phyloP scores from a whole-genome alignment of 2,797 vertebrate species.

The Psittacula derbiana region DNA sequence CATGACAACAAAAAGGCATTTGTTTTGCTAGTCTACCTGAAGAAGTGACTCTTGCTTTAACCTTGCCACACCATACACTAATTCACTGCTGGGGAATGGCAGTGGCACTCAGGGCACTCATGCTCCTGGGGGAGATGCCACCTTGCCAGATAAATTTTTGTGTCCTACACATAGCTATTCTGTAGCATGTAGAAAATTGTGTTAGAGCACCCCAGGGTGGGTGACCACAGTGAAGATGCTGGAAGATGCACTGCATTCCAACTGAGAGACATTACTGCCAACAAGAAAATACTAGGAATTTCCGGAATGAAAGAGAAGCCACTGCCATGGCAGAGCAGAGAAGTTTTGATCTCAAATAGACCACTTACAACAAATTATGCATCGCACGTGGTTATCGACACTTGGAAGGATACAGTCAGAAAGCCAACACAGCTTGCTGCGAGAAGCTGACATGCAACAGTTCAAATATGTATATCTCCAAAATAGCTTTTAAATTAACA shows the following conservation, averaged over 20 bases:
- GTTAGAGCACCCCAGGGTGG: background rate
- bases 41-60: background rate
- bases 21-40: background rate
- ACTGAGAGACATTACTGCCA: background rate
- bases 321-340: background rate
- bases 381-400: background rate
- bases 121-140: background rate
- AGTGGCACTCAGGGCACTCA: background rate
- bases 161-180: background rate
- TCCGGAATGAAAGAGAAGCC: background rate
- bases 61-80: background rate
- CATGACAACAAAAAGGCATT: background rate
- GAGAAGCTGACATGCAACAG: background rate
- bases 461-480: accelerated
- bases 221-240: background rate
- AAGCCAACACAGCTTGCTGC: background rate
- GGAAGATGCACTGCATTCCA: background rate
- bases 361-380: background rate
- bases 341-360: background rate
- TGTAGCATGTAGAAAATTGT: background rate
- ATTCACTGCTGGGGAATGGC: background rate
- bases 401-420: background rate
- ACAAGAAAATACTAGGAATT: background rate
- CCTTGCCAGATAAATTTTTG: background rate
- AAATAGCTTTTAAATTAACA: background rate